A percentile compares a stretch with the other conserved stretches of the same genome.
phyloP scores from a whole-genome alignment of 2,888 invertebrate genomes.

The Melinaea marsaeus region DNA sequence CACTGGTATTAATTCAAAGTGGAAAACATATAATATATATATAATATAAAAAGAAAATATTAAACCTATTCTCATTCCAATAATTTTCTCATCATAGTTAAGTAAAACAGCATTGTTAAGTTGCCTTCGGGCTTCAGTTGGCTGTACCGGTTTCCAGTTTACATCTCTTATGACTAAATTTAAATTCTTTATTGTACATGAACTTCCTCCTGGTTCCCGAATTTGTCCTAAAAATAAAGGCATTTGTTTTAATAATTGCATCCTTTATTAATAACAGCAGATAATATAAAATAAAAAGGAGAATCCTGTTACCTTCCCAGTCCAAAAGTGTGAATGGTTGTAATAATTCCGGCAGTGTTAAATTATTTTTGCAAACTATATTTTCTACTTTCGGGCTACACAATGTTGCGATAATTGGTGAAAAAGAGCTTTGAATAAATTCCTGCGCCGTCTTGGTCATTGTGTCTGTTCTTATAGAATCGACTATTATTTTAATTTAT shows the following conservation, averaged over 20 bases:
- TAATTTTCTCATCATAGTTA: conserved; percentile 74
- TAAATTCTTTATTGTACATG: conserved; percentile 85
- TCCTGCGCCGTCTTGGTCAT: conserved; percentile 82
- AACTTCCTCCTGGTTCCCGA: conserved; percentile 87
- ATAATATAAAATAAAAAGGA: too few species aligned
- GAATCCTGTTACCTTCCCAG: conserved; percentile 52
- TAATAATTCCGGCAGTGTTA: conserved; percentile 91
- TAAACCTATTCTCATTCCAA: conserved; percentile 76
- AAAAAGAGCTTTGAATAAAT: conserved; percentile 93
- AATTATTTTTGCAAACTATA: conserved; percentile 92
- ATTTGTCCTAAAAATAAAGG: conserved; percentile 81
- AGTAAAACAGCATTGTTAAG: conserved; percentile 89
- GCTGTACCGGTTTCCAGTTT: conserved; percentile 88
- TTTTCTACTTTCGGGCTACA: conserved; percentile 90
- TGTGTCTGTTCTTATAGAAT: neutral
- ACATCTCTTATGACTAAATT: conserved; percentile 90
- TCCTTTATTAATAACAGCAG: neutral
- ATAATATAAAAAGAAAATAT: conserved; percentile 8
- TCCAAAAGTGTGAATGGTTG: conserved; percentile 92
- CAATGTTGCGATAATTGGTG: conserved; percentile 91
- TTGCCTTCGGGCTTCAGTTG: conserved; percentile 88
- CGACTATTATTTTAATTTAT: neutral
- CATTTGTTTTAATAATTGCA: conserved; percentile 11
- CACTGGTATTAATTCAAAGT: neutral
- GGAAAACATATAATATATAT: conserved; percentile 1